Conservation (phyloP, 2,113 vertebrate genomes). For the Arvicanthis niloticus region DNA sequence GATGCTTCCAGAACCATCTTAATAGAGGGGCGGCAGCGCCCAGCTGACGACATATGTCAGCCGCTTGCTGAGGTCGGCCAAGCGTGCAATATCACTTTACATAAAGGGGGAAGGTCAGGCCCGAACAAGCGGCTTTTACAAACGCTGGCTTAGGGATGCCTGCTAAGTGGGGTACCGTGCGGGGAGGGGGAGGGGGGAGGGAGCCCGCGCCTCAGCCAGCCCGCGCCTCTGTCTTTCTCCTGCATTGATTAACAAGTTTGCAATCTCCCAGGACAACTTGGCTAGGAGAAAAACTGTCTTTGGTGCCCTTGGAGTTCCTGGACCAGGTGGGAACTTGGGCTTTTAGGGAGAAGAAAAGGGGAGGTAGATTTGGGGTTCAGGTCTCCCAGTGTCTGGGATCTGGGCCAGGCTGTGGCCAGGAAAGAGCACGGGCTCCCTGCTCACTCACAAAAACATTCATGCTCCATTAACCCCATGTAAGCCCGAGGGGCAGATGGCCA, state of each 20-base stretch:
- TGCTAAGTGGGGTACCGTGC: slow-evolving; percentile 80
- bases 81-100: slow-evolving; percentile 85
- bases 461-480: slow-evolving; percentile 1
- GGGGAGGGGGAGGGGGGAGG: slow-evolving; percentile 70
- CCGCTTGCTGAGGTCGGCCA: slow-evolving; percentile 81
- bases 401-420: neutral
- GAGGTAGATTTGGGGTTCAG: neutral
- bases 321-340: neutral
- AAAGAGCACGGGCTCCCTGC: neutral
- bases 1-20: slow-evolving; percentile 86
- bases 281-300: slow-evolving; percentile 53
- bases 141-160: slow-evolving; percentile 82
- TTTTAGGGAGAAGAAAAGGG: neutral
- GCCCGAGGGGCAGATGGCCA: slow-evolving; percentile 49
- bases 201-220: slow-evolving; percentile 64
- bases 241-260: slow-evolving; percentile 80
- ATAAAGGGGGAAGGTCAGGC: slow-evolving; percentile 86
- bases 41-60: slow-evolving; percentile 88
- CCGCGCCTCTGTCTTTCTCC: slow-evolving; percentile 59
- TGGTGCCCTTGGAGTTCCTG: slow-evolving; percentile 28
- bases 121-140: slow-evolving; percentile 88
- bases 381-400: neutral
- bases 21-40: slow-evolving; percentile 84
- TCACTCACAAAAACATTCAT: neutral
- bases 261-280: slow-evolving; percentile 86